Conservation (phyloP, 2,113 vertebrate genomes). For the Rhagologus leucostigma region DNA sequence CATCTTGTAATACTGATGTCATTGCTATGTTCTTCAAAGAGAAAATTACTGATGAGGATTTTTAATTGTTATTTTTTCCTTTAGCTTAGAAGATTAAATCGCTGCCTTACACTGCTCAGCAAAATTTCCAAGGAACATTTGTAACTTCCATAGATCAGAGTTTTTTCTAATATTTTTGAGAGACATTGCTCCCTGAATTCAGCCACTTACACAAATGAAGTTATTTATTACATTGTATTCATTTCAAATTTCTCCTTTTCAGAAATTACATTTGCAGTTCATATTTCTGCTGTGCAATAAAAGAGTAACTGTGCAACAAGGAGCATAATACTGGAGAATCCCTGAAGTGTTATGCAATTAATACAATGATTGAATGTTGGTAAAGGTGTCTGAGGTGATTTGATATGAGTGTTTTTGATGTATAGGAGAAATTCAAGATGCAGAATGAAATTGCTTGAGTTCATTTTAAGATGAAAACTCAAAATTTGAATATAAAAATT, state of each 20-base stretch:
- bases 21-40: background rate
- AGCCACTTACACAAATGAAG: background rate
- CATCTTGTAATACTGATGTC: background rate
- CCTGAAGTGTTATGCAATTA: background rate
- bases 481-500: background rate
- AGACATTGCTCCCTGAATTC: background rate
- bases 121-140: background rate
- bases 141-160: background rate
- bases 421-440: background rate
- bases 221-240: background rate
- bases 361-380: background rate
- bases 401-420: background rate
- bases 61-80: background rate
- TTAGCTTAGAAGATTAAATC: background rate
- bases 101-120: background rate
- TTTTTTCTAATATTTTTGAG: background rate
- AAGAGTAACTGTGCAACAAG: background rate
- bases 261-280: background rate
- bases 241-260: background rate
- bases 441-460: background rate
- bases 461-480: background rate
- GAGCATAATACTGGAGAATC: background rate
- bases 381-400: background rate
- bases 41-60: background rate
- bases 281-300: background rate